These are phyloP conservation scores for Eonycteris spelaea DNA, from an alignment of 2,113 vertebrate species.

Conservation along the genomic window DNA sequence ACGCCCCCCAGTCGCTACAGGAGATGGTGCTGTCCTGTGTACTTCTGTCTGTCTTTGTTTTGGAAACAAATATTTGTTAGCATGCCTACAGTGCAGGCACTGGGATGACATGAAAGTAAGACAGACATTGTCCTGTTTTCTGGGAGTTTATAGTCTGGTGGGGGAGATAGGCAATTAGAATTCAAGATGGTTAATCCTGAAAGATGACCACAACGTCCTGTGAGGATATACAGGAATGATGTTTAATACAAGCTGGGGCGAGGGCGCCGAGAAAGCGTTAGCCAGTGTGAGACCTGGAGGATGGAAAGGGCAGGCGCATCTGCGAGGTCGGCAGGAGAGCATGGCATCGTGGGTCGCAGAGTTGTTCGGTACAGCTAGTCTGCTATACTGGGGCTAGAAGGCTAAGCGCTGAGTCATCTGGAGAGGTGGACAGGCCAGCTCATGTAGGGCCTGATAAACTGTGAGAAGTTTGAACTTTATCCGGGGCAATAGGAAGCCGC, in stretches of 20 bases:
- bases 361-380: background rate
- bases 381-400: background rate
- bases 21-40: background rate
- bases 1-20: rapidly evolving
- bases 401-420: background rate
- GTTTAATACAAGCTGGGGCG: background rate
- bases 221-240: background rate
- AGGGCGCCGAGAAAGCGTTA: too few relatives aligned
- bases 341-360: background rate
- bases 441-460: background rate
- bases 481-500: background rate
- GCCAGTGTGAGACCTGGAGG: background rate
- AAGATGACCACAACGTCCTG: background rate
- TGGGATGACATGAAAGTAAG: background rate
- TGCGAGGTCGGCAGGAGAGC: background rate
- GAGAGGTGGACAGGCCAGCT: background rate
- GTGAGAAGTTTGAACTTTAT: background rate
- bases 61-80: background rate
- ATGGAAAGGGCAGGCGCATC: background rate
- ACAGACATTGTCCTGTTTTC: background rate
- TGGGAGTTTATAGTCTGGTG: background rate
- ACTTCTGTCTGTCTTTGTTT: background rate
- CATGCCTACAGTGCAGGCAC: background rate
- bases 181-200: background rate
- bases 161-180: background rate